Base-by-base conservation (phyloP, 2,797 vertebrate species). In the Sebastes itinus region DNA sequence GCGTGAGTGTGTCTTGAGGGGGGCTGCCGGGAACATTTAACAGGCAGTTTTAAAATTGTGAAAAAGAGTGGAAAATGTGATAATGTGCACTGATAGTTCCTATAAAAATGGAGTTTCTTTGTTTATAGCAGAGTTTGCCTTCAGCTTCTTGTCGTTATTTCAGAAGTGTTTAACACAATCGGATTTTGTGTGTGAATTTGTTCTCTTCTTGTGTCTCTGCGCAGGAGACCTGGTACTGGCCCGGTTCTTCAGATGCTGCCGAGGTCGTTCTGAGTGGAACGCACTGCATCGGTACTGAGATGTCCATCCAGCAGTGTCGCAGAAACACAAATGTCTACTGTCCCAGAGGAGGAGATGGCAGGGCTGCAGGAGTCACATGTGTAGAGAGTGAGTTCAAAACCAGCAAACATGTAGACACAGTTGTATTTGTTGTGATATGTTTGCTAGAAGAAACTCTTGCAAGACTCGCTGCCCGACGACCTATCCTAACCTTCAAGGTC, bases 201-300 rank as follows among this genome's bases (percentile, higher is more conserved):
- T 65, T 69, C 46, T 67, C 25, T 64, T 28, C 5, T 7, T 32
- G 13, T 70, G 55, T 64, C 32, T 85, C 55, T 74, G 49, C 71
- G 63, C 89, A 99, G 98, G 98, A 99, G 83, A 99, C 98, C 0
- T 98, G 97, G 97, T 99, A 96, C 94, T 99, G 98, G 98, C 90
- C 95, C 3, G 96, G 97, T 32, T 97, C 95, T 20, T 61, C 94
- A 0, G 95, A 96, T 13, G 95, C 97, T 1, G 22, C 49, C 3
- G 93, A 83, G 1, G 92, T 99, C 88, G 80, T 98, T 88, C 94
- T 99, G 86, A 99, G 97, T 0, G 98, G 98, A 2, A 95, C 96
- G 18, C 97, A 92, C 88, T 99, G 98, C 73, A 49, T 86, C 0
- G 98, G 98, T 64, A 96, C 95, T 0, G 98, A 99, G 94, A 92